Evolutionary conservation across 2,888 invertebrate genomes (phyloP), one percentile per base, ranked within the genome.

Genomic region (Portevinia maculata): DNA sequence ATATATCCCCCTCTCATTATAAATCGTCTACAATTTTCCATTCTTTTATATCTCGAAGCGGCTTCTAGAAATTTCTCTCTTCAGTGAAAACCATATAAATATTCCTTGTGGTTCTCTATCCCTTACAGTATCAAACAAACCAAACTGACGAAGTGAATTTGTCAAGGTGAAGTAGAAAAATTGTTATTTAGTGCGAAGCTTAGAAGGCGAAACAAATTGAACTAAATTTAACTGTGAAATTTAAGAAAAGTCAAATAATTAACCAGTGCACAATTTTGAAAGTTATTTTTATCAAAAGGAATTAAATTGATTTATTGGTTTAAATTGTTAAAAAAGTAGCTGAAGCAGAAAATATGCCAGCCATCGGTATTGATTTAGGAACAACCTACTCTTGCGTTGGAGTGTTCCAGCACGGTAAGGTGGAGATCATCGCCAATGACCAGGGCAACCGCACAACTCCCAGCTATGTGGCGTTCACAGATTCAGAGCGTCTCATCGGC

Each of bases 401-500:
- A 19, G 94, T 95, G 4, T 95, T 94, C 91, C 94, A 94, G 86
- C 92, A 95, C 87, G 94, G 95, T 59, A 95, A 95, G 89, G 95
- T 96, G 86, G 96, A 96, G 89, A 95, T 96, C 85, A 95, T 96
- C 85, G 95, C 95, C 85, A 96, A 96, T 87, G 96, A 96, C 85
- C 95, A 96, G 88, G 96, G 96, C 28, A 96, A 96, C 88, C 91
- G 96, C 64, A 96, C 94, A 15, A 96, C 96, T 6, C 95, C 96
- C 0, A 95, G 95, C 41, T 90, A 90, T 85, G 96, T 96, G 84
- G 96, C 96, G 83, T 96, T 96, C 91, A 96, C 96, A 46, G 96
- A 96, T 90, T 94, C 95, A 0, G 96, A 96, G 89, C 93, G 96
- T 88, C 93, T 96, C 87, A 95, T 96, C 88, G 96, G 96, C 15